Percentiles rank a stretch among this genome's conserved stretches.
These are phyloP conservation scores for Pyrocephalus nanus DNA, from an alignment of 2,797 vertebrate genomes.

Conservation along the genomic window DNA sequence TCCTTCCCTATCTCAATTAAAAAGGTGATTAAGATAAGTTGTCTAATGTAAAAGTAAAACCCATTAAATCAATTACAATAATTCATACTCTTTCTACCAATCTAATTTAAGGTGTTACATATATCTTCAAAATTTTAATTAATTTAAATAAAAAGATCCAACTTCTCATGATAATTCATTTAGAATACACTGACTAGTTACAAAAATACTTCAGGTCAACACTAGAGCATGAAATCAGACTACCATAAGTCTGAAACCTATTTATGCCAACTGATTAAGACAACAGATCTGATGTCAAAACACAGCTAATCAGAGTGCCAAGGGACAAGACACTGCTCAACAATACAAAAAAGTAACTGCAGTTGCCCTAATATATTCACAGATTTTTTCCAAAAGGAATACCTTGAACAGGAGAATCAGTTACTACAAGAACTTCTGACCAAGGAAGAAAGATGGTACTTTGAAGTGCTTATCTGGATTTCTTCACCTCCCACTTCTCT, in stretches of 20 bases:
- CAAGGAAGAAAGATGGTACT: neutral
- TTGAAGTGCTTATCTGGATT: neutral
- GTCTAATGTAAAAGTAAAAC: neutral
- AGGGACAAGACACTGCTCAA: neutral
- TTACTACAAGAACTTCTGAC: neutral
- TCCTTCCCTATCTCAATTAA: neutral
- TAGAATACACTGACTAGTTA: neutral
- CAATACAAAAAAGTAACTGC: neutral
- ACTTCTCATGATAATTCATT: neutral
- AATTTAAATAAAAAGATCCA: neutral
- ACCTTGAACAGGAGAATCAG: neutral
- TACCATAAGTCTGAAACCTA: accelerated
- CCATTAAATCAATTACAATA: neutral
- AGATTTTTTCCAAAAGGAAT: neutral
- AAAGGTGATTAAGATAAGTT: neutral
- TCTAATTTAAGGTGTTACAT: neutral
- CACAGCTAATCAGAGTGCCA: neutral
- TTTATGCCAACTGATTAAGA: neutral
- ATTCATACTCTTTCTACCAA: neutral
- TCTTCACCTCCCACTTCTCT: neutral
- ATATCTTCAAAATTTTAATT: neutral
- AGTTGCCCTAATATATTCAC: neutral
- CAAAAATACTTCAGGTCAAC: neutral
- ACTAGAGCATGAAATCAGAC: neutral
- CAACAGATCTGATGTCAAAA: neutral